phyloP scores from a whole-genome alignment of 2,113 vertebrate species.

The Entelurus aequoreus region DNA sequence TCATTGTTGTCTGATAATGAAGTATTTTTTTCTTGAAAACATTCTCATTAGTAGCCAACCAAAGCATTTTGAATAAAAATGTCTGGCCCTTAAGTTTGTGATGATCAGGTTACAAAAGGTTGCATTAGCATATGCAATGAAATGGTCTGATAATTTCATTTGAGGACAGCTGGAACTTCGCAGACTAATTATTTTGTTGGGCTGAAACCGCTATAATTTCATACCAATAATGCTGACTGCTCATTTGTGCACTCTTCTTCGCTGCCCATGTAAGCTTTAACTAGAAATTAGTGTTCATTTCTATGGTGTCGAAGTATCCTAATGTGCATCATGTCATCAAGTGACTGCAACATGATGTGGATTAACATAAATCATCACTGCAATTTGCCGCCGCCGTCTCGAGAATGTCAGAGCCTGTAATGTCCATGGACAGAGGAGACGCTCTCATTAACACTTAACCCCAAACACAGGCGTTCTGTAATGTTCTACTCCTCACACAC shows the following conservation, averaged over 20 bases:
- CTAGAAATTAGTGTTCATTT: slow-evolving; percentile 60
- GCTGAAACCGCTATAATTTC: slow-evolving; percentile 41
- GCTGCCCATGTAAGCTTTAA: slow-evolving; percentile 49
- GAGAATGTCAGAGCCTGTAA: slow-evolving; percentile 38
- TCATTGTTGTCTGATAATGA: slow-evolving; percentile 4
- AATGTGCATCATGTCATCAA: slow-evolving; percentile 53
- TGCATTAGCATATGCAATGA: slow-evolving; percentile 10
- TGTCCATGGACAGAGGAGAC: slow-evolving; percentile 13
- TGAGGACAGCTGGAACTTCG: slow-evolving; percentile 33
- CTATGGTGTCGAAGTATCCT: slow-evolving; percentile 40
- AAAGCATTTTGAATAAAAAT: background rate
- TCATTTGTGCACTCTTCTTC: slow-evolving; percentile 28
- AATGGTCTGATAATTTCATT: slow-evolving; percentile 16
- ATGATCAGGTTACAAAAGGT: slow-evolving; percentile 16
- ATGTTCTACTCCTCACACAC: slow-evolving; percentile 19
- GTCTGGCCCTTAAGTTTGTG: slow-evolving; percentile 5
- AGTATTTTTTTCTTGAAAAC: background rate
- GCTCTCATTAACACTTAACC: slow-evolving; percentile 40
- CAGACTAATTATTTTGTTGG: slow-evolving; percentile 42
- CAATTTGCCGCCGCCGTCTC: slow-evolving; percentile 53
- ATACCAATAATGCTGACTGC: slow-evolving; percentile 34
- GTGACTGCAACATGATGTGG: slow-evolving; percentile 54
- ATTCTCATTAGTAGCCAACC: background rate
- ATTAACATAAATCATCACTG: slow-evolving; percentile 53
- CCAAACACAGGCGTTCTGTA: slow-evolving; percentile 6